phyloP scores from a whole-genome alignment of 2,113 vertebrate species.

The Mesocricetus auratus region DNA sequence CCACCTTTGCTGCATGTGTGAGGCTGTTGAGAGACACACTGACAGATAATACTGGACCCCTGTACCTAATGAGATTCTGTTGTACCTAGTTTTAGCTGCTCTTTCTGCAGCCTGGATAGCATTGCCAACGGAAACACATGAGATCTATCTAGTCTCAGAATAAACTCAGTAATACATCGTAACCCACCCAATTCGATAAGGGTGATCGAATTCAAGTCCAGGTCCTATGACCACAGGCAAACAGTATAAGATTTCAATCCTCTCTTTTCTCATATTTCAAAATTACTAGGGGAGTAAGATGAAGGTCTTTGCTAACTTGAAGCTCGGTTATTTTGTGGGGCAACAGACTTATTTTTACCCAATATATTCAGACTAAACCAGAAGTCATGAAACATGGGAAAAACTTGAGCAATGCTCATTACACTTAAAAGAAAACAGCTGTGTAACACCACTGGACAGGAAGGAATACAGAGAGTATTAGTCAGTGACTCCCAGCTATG shows the following conservation, averaged over 20 bases:
- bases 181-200: background rate
- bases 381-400: background rate
- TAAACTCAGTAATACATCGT: background rate
- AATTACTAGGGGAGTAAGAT: background rate
- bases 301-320: background rate
- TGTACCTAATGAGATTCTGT: background rate
- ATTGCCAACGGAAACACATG: background rate
- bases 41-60: background rate
- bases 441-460: background rate
- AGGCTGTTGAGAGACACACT: too few species aligned
- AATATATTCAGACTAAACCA: background rate
- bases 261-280: background rate
- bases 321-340: background rate
- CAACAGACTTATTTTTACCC: background rate
- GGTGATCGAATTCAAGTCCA: background rate
- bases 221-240: background rate
- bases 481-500: background rate
- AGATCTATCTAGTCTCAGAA: background rate
- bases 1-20: fast-evolving
- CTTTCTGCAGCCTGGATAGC: background rate
- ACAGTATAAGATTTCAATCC: background rate
- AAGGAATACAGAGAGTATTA: background rate
- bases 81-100: background rate
- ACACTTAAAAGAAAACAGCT: background rate
- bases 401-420: background rate